Base-by-base conservation (phyloP, 2,113 vertebrate species). In the Sebastes fasciatus region DNA sequence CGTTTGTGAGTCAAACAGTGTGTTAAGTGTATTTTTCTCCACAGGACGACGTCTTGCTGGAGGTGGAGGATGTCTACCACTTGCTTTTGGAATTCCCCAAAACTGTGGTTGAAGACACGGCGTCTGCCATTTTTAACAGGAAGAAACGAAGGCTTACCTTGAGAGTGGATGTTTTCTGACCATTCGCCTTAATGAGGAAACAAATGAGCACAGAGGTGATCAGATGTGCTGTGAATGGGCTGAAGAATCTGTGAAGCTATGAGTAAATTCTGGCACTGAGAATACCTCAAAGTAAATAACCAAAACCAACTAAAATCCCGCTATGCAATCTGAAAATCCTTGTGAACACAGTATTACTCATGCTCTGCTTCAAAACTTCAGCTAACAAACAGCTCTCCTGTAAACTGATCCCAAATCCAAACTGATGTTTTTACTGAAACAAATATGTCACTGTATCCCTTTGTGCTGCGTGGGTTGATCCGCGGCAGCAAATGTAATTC, bases 31-130 rank as follows among this genome's bases (percentile, higher is more conserved):
- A 34, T 78, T 82, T 81, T 19, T 80, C 26, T 86, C 49, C 87
- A 84, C 93, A 98, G 97, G 96, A 97, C 79, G 96, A 98, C 8
- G 26, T 97, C 60, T 21, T 97, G 74, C 77, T 97, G 12, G 95
- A 97, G 64, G 97, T 96, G 70, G 93, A 96, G 68, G 95, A 94
- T 75, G 92, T 96, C 77, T 97, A 98, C 93, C 88, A 81, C 83
- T 92, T 98, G 61, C 94, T 96, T 13, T 74, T 97, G 63, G 82
- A 94, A 49, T 94, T 98, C 55, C 96, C 97, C 8, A 79, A 93
- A 74, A 0, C 70, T 48, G 94, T 97, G 48, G 93, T 95, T 26
- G 95, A 96, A 86, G 96, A 96, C 80, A 93, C 77, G 0, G 93
- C 95, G 0, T 92, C 88, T 58, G 97, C 96, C 51, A 85, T 89